Percentiles rank a stretch among this genome's conserved stretches.
Conservation (phyloP, 2,797 vertebrate species). For the Vultur gryphus region DNA sequence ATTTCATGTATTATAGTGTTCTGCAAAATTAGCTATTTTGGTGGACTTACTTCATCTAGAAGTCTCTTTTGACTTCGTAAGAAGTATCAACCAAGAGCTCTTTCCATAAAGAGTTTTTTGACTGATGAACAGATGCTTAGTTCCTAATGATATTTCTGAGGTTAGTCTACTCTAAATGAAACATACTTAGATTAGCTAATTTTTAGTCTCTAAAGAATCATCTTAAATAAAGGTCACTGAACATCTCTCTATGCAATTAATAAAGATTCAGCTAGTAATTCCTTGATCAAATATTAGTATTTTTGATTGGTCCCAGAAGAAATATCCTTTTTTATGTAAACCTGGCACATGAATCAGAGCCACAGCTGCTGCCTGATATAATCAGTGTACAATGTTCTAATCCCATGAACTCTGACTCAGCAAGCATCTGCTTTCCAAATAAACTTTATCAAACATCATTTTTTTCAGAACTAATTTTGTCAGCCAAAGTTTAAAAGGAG, state of each 20-base stretch:
- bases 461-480: constrained; percentile 20
- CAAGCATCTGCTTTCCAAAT: constrained; percentile 60
- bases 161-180: constrained; percentile 38
- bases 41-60: not conserved
- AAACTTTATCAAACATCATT: not conserved
- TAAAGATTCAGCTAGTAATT: constrained; percentile 48
- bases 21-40: not conserved
- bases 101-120: constrained; percentile 14
- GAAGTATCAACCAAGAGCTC: not conserved
- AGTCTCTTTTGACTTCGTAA: not conserved
- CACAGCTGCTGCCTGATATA: constrained; percentile 53
- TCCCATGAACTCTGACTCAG: constrained; percentile 58
- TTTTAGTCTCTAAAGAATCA: constrained; percentile 20
- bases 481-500: constrained; percentile 9
- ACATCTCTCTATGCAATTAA: constrained; percentile 38
- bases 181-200: constrained; percentile 18
- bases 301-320: constrained; percentile 65
- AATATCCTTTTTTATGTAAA: constrained; percentile 45
- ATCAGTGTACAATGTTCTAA: constrained; percentile 58
- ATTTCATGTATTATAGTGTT: not conserved
- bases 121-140: constrained; percentile 47
- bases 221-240: constrained; percentile 53
- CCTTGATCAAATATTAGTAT: constrained; percentile 61
- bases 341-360: constrained; percentile 50
- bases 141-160: constrained; percentile 16